A percentile compares a stretch with the other conserved stretches of the same genome.
phyloP scores from a whole-genome alignment of 2,113 vertebrate genomes.

The Gallinago paraguaiae region DNA sequence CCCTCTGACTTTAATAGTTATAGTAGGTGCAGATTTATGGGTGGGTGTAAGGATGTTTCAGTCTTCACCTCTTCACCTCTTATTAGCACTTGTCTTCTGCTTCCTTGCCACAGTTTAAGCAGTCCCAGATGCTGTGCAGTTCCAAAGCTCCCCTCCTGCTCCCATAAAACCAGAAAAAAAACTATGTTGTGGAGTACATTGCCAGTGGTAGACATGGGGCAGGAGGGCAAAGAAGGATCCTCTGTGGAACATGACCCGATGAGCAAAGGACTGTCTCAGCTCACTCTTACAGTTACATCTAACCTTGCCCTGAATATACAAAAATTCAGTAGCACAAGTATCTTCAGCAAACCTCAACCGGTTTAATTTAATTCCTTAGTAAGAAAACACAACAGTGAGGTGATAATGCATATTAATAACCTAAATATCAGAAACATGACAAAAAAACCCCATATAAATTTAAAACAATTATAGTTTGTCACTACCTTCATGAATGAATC shows the following conservation, averaged over 20 bases:
- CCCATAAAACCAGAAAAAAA: slow-evolving; percentile 3
- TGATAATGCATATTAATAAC: neutral
- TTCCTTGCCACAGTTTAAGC: slow-evolving; percentile 53
- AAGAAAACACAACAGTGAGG: neutral
- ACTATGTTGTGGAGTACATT: neutral
- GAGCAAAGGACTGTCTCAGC: neutral
- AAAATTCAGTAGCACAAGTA: neutral
- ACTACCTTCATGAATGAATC: neutral
- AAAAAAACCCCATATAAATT: neutral
- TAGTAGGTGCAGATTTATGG: slow-evolving; percentile 42
- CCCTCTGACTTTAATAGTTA: slow-evolving; percentile 36
- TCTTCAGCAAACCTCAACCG: neutral
- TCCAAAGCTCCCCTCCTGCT: slow-evolving; percentile 10
- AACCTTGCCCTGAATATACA: neutral
- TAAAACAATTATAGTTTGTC: neutral
- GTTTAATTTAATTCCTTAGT: neutral
- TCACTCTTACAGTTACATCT: neutral
- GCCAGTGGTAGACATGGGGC: neutral
- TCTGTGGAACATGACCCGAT: neutral
- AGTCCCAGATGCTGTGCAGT: slow-evolving; percentile 43
- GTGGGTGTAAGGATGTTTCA: slow-evolving; percentile 40
- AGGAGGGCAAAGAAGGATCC: neutral
- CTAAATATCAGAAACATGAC: neutral
- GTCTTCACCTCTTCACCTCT: slow-evolving; percentile 56
- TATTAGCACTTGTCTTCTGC: slow-evolving; percentile 64